These are phyloP conservation scores for Cepaea hortensis DNA, from an alignment of 2,888 invertebrate species.

Conservation along the genomic window DNA sequence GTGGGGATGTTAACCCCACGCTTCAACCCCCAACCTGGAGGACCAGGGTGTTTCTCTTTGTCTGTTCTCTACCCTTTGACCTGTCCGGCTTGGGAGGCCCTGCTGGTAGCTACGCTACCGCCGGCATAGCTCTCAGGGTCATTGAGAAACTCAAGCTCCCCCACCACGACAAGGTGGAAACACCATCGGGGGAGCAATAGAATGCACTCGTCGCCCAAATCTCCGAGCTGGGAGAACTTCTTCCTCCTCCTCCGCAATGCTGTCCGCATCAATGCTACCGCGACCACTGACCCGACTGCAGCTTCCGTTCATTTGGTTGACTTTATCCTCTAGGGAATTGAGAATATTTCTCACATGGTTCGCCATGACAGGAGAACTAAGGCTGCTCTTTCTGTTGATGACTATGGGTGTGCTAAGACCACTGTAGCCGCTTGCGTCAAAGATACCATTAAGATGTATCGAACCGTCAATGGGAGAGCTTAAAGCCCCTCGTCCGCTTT, in stretches of 20 bases:
- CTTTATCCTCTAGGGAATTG: conserved; percentile 38
- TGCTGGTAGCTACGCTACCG: too few species aligned
- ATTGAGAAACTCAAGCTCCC: too few species aligned
- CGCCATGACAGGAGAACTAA: conserved; percentile 45
- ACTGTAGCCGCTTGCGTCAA: background rate
- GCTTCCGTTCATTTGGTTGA: conserved; percentile 38
- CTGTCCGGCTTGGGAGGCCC: too few species aligned
- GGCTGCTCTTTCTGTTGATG: conserved; percentile 43
- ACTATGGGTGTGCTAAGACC: conserved; percentile 43
- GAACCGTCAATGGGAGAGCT: conserved; percentile 30
- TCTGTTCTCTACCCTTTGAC: too few species aligned
- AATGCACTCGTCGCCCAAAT: conserved; percentile 33
- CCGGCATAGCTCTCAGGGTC: too few species aligned
- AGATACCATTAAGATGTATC: background rate
- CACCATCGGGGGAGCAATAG: too few species aligned
- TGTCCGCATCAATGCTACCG: conserved; percentile 31
- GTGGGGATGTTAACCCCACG: too few species aligned
- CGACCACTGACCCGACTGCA: conserved; percentile 22
- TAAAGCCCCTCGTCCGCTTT: conserved; percentile 43
- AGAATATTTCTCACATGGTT: conserved; percentile 45
- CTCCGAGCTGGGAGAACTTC: background rate
- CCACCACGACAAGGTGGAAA: too few species aligned
- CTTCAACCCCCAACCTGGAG: too few species aligned
- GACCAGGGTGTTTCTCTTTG: too few species aligned
- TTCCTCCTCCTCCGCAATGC: conserved; percentile 39